Conservation (phyloP, 2,113 vertebrate species). For the Myrmophylax atrothorax region DNA sequence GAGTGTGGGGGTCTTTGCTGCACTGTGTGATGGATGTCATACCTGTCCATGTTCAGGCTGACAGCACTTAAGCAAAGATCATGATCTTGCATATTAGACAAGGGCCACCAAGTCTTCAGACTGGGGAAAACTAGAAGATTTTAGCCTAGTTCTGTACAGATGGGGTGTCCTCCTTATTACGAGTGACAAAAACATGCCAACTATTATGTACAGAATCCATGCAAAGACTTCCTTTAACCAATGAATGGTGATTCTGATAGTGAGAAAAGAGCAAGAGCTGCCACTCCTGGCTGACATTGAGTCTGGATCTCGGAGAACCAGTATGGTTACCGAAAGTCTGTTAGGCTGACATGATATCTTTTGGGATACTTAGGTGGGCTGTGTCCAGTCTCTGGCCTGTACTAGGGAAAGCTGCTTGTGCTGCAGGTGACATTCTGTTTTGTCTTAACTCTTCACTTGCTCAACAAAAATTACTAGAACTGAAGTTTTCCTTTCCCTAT, state of each 20-base stretch:
- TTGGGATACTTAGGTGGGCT: neutral
- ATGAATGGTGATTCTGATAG: neutral
- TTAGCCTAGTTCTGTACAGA: neutral
- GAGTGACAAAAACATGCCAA: neutral
- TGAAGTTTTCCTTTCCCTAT: neutral
- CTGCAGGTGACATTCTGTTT: neutral
- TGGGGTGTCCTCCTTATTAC: neutral
- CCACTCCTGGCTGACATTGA: neutral
- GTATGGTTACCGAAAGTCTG: neutral
- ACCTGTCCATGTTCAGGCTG: neutral
- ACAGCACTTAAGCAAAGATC: rapidly evolving
- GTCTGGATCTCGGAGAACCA: neutral
- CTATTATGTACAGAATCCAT: neutral
- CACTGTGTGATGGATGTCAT: neutral
- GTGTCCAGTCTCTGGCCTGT: neutral
- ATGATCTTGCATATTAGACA: neutral
- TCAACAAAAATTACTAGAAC: neutral
- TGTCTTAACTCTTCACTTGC: neutral
- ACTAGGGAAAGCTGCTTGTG: neutral
- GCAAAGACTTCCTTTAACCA: neutral
- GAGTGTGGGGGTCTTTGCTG: neutral
- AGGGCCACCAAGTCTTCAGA: neutral
- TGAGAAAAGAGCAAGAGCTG: neutral
- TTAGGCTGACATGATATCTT: neutral
- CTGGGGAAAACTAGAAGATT: neutral